These are phyloP conservation scores for Xylota segnis DNA, from an alignment of 2,888 invertebrate species.

Conservation along the genomic window DNA sequence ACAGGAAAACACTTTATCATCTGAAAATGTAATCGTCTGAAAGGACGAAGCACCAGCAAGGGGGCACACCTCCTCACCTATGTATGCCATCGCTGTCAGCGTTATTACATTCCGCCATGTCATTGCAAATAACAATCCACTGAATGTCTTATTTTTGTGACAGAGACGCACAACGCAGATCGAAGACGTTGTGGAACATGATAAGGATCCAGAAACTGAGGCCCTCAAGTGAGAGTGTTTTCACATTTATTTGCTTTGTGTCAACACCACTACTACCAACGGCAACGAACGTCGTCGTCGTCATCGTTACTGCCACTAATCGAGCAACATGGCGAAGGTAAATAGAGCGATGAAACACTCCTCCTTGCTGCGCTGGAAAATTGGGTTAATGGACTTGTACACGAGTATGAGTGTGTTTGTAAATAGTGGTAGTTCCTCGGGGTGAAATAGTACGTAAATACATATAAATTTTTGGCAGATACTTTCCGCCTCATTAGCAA, in stretches of 20 bases:
- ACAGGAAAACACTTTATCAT: constrained; percentile 46
- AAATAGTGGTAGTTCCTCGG: not conserved
- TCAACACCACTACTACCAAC: constrained; percentile 24
- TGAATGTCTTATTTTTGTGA: constrained; percentile 32
- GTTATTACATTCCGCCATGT: constrained; percentile 29
- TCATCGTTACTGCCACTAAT: constrained; percentile 41
- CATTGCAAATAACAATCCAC: constrained; percentile 9
- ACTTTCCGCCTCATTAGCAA: constrained; percentile 50
- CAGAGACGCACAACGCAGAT: constrained; percentile 16
- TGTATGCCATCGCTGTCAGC: not conserved
- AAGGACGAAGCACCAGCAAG: constrained; percentile 1
- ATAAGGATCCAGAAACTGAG: not conserved
- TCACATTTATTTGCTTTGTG: constrained; percentile 29
- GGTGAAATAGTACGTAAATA: constrained; percentile 10
- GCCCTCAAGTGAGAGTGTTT: constrained; percentile 10
- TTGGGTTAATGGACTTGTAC: constrained; percentile 35
- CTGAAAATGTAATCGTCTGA: constrained; percentile 8
- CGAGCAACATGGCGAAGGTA: constrained; percentile 44
- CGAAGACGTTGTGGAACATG: constrained; percentile 14
- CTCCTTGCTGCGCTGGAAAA: constrained; percentile 1
- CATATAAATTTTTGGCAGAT: constrained; percentile 26
- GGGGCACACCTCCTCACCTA: not conserved
- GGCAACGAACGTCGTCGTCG: not conserved
- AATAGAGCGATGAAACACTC: constrained; percentile 38
- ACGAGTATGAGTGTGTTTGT: not conserved